phyloP scores from a whole-genome alignment of 2,888 invertebrate species.

The Tillus elongatus region DNA sequence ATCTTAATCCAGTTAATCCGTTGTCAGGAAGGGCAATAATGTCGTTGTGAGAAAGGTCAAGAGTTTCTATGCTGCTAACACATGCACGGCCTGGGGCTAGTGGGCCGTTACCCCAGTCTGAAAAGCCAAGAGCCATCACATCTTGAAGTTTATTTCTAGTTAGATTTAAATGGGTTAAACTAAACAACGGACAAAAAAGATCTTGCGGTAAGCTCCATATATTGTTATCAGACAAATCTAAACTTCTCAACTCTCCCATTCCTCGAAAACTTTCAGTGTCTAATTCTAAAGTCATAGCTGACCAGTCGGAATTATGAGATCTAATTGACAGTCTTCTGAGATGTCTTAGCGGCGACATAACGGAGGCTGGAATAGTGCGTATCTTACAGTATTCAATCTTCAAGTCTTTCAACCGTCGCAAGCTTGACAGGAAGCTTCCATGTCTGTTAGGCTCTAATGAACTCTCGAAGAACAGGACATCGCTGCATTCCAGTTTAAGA shows the following conservation, averaged over 20 bases:
- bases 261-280: slow-evolving; percentile 63
- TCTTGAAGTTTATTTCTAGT: slow-evolving; percentile 72
- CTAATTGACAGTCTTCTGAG: slow-evolving; percentile 58
- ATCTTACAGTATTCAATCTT: slow-evolving; percentile 71
- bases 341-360: slow-evolving; percentile 57
- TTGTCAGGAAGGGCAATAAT: slow-evolving; percentile 61
- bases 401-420: slow-evolving; percentile 58
- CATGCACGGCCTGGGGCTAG: slow-evolving; percentile 53
- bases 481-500: slow-evolving; percentile 63
- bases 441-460: slow-evolving; percentile 47
- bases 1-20: slow-evolving; percentile 59
- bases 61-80: slow-evolving; percentile 56
- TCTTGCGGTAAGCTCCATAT: slow-evolving; percentile 66
- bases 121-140: slow-evolving; percentile 64
- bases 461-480: slow-evolving; percentile 65
- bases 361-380: slow-evolving; percentile 60
- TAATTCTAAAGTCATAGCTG: slow-evolving; percentile 67
- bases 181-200: slow-evolving; percentile 62
- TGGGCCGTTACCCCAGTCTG: slow-evolving; percentile 61
- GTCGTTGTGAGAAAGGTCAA: slow-evolving; percentile 69
- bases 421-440: slow-evolving; percentile 49
- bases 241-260: slow-evolving; percentile 54
- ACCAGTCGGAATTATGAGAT: slow-evolving; percentile 73
- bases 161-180: slow-evolving; percentile 60
- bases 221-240: slow-evolving; percentile 68